Base-by-base conservation (phyloP, 2,113 vertebrate genomes). In the Crotalus helleri region DNA sequence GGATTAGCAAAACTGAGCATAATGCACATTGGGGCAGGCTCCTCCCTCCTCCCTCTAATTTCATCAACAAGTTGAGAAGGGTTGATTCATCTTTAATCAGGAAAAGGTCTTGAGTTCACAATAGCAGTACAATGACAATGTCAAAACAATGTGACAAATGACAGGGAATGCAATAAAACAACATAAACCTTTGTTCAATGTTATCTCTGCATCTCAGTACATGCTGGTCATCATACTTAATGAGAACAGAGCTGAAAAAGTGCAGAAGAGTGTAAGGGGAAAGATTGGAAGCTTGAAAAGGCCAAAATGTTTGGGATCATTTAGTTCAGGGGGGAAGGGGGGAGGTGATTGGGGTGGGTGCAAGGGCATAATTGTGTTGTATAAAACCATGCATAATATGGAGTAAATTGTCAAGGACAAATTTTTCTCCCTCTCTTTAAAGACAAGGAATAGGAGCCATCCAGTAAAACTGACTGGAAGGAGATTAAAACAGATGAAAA, bases 281-380 rank as follows among this genome's bases (percentile, higher is more conserved):
- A 81, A 21, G 74, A 81, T 9, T 19, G 33, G 33, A 81, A 81
- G 7, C 17, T 81, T 81, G 74, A 81, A 81, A 81, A 81, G 33
- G 74, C 33, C 33, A 23, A 33, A 81, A 44, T 44, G 33, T 81
- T 81, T 81, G 33, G 17, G 69, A 81, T 21, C 2, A 2, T 81
- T 81, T 33, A 21, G 69, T 81, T 21, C 1, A 0, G n/a, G 15
- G 1, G 5, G 3, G n/a, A 13, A 0, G n/a, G 6, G 1, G 3
- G 33, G 11, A 64, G 1, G 15, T 44, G n/a, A 44, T 44, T 44
- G 33, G 33, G 74, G 1, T 4, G 74, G 3, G 5, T 17, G 33
- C 2, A 19, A 44, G 74, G 74, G 9, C 74, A 44, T 44, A 44
- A 81, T 7, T 44, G 74, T 4, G 19, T 81, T 9, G 33, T 10